phyloP scores from a whole-genome alignment of 2,888 invertebrate genomes.

The Amphimallon solstitiale region DNA sequence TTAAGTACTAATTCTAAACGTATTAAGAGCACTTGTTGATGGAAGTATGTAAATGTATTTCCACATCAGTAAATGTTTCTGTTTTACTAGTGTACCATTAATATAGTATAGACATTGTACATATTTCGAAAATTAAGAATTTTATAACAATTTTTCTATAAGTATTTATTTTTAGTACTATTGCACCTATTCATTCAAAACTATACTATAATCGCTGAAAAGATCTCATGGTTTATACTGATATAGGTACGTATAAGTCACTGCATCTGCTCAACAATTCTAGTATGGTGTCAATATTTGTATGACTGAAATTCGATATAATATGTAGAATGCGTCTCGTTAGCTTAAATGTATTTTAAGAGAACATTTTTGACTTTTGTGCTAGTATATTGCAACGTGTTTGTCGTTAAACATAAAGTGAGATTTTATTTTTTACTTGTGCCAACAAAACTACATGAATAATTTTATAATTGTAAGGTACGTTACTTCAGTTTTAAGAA shows the following conservation, averaged over 20 bases:
- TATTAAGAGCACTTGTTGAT: no score
- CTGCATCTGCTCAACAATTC: no score
- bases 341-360: slow-evolving; percentile 9
- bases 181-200: background rate
- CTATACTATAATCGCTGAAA: no score
- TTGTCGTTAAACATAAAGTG: slow-evolving; percentile 7
- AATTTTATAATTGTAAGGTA: slow-evolving; percentile 14
- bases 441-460: slow-evolving; percentile 28
- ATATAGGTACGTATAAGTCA: no score
- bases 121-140: slow-evolving; percentile 19
- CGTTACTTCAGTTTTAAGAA: slow-evolving; percentile 14
- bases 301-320: no score
- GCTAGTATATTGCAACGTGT: background rate
- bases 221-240: no score
- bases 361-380: slow-evolving; percentile 5
- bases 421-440: slow-evolving; percentile 33
- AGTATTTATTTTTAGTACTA: slow-evolving; percentile 30
- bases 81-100: no score
- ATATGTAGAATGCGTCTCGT: background rate
- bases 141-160: slow-evolving; percentile 21
- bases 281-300: no score
- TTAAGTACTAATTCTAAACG: no score
- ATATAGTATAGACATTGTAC: slow-evolving; percentile 13
- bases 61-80: no score
- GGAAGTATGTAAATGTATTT: no score